These are phyloP conservation scores for Brienomyrus brachyistius DNA, from an alignment of 2,113 vertebrate species.

Conservation along the genomic window DNA sequence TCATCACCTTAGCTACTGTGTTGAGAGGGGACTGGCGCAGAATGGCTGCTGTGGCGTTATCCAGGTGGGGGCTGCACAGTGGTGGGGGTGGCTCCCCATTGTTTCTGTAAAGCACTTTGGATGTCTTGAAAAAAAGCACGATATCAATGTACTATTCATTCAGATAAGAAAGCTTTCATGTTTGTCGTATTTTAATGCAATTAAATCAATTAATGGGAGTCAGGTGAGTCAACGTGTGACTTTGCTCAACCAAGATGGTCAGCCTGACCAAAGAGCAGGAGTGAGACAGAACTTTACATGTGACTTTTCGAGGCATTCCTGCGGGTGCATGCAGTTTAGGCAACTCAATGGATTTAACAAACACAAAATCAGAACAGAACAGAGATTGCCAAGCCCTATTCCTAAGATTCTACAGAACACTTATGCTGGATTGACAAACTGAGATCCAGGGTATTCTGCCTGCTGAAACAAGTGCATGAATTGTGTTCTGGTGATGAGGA, in stretches of 20 bases:
- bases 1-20: not conserved
- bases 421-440: too few species aligned
- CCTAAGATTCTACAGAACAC: too few species aligned
- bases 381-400: too few species aligned
- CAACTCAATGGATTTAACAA: too few species aligned
- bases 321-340: too few species aligned
- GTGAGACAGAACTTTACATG: not conserved
- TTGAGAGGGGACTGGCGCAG: not conserved
- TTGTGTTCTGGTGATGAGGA: too few species aligned
- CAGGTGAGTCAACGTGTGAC: too few species aligned
- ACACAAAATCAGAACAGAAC: too few species aligned
- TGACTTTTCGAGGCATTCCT: not conserved
- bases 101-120: not conserved
- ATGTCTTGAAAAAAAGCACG: not conserved
- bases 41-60: not conserved
- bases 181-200: not conserved
- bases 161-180: not conserved
- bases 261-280: not conserved
- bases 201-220: not conserved
- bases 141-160: not conserved
- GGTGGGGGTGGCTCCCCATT: not conserved
- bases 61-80: not conserved
- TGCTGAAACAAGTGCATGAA: too few species aligned
- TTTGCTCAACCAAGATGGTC: not conserved
- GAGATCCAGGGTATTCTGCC: too few species aligned